phyloP scores from a whole-genome alignment of 2,113 vertebrate species.

The Calonectris borealis region DNA sequence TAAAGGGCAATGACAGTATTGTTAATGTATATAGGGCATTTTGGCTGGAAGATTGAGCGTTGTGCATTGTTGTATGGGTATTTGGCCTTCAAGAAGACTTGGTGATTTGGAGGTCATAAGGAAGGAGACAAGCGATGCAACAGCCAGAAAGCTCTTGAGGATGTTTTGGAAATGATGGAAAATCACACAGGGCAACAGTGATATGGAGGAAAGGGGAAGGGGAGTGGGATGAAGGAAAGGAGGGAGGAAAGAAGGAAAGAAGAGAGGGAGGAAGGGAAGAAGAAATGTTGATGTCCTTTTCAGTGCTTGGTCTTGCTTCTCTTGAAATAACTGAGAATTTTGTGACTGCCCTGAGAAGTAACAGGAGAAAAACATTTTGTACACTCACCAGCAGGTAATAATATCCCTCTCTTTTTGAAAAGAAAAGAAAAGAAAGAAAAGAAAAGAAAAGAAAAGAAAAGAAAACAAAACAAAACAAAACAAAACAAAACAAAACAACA shows the following conservation, averaged over 20 bases:
- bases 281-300: background rate
- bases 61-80: background rate
- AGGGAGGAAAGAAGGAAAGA: background rate
- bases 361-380: background rate
- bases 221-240: accelerated
- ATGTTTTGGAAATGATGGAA: background rate
- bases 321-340: background rate
- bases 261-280: background rate
- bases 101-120: background rate
- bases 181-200: background rate
- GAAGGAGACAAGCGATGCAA: background rate
- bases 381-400: background rate
- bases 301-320: background rate
- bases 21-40: background rate
- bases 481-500: background rate
- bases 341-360: background rate
- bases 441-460: background rate
- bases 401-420: background rate
- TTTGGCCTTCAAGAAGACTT: background rate
- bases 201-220: background rate
- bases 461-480: too few species aligned
- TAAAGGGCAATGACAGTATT: background rate
- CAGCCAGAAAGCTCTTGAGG: background rate
- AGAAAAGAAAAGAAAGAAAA: background rate
- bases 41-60: background rate